Evolutionary conservation across 1,140 invertebrate species (phyloP), one percentile per base, ranked within the genome.

Genomic region (Odontomachus brunneus): DNA sequence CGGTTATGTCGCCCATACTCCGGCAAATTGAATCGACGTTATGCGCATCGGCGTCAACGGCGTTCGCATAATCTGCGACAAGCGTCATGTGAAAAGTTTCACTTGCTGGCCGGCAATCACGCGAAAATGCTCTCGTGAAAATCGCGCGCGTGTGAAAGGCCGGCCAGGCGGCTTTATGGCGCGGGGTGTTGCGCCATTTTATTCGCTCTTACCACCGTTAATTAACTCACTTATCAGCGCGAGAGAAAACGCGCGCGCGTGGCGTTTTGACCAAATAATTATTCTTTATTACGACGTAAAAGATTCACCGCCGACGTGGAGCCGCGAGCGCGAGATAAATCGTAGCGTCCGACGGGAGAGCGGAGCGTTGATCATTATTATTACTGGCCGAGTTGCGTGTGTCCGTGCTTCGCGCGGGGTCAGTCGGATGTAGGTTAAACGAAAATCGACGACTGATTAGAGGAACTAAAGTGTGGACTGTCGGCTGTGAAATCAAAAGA

Each of bases 201-300:
- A 57, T 81, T 81, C 55, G 14, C 44, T 60, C 17, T 73, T 73
- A 48, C n/a, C 19, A 17, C 17, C 38, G 49, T 26, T 51, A 81
- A 78, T 81, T 71, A 71, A 59, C 11, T 81, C 53, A 73, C 33
- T 60, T 38, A 60, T 80, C 65, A 60, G 7, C 38, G 38, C 14
- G n/a, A 59, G 29, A 3, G 29, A 2, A 5, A 2, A 5, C 29
- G 2, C 29, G 29, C 5, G 29, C 5, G 14, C 38, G 2, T 33
- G 17, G n/a, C 22, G 48, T 81, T 60, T 19, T 29, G 2, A 81
- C 33, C 24, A 72, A 81, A 71, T 59, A 81, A 81, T 81, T 59
- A 60, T 72, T 81, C 67, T 60, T 81, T 72, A 73, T 81, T 73
- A 60, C 9, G 67, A 9, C 22, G 59, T 59, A 60, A 81, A 72